These are phyloP conservation scores for Podotricha telesiphe DNA, from an alignment of 2,888 invertebrate species.

Conservation along the genomic window DNA sequence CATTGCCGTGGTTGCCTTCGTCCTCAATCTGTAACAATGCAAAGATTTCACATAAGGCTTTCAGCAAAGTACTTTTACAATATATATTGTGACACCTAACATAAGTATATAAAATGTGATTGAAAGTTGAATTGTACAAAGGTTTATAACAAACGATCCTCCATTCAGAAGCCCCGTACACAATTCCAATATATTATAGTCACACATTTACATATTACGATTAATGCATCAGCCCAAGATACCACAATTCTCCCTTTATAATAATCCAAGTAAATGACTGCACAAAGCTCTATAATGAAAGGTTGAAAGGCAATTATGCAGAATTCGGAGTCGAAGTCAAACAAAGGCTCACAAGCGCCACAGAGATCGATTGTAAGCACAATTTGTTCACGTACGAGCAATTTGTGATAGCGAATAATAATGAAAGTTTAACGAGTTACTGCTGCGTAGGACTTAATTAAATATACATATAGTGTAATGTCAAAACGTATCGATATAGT, in stretches of 20 bases:
- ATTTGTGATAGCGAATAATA: conserved; percentile 79
- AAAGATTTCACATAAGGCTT: neutral
- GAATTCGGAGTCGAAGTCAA: conserved; percentile 82
- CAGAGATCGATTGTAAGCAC: conserved; percentile 79
- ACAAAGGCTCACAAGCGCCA: conserved; percentile 75
- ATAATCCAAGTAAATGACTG: conserved; percentile 83
- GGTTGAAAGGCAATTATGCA: conserved; percentile 83
- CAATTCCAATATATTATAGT: conserved; percentile 80
- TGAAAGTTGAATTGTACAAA: neutral
- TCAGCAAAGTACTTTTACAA: neutral
- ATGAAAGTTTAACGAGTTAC: conserved; percentile 80
- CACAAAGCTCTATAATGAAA: conserved; percentile 83
- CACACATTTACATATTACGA: conserved; percentile 80
- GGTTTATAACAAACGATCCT: conserved; percentile 33
- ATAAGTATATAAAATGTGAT: neutral
- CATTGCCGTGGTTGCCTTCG: conserved; percentile 98
- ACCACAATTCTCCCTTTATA: conserved; percentile 78
- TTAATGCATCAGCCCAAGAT: conserved; percentile 82
- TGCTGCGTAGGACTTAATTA: conserved; percentile 72
- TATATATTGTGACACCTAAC: neutral
- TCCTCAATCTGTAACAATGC: conserved; percentile 94
- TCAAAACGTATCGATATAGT: conserved; percentile 56
- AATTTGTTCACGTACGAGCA: conserved; percentile 80
- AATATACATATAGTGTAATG: conserved; percentile 67
- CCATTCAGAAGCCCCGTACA: conserved; percentile 63